Conservation (phyloP, 2,113 vertebrate species). For the Cnemophilus loriae region DNA sequence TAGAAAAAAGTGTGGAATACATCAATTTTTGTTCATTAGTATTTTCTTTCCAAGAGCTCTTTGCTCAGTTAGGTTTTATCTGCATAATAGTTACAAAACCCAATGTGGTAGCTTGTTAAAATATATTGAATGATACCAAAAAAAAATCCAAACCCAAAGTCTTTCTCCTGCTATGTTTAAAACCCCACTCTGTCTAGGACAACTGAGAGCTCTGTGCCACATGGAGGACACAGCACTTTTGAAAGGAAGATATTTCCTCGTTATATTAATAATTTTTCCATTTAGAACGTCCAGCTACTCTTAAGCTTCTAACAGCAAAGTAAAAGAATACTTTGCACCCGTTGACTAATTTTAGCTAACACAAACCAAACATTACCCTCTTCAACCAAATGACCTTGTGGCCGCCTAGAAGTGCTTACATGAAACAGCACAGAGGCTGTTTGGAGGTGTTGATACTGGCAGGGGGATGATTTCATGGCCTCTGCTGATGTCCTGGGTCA, state of each 20-base stretch:
- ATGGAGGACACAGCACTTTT: neutral
- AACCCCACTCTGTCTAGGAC: neutral
- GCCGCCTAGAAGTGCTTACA: neutral
- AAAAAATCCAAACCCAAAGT: accelerated
- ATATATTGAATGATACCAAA: neutral
- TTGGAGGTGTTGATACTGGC: neutral
- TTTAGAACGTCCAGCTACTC: neutral
- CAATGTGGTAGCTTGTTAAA: neutral
- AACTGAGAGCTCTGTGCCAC: neutral
- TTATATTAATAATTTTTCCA: neutral
- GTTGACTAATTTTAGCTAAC: constrained; percentile 12
- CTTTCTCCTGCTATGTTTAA: neutral
- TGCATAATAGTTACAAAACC: neutral
- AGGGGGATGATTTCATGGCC: neutral
- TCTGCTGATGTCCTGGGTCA: neutral
- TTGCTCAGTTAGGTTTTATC: neutral
- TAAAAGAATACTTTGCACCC: constrained; percentile 17
- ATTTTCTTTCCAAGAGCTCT: neutral
- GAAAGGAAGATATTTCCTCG: neutral
- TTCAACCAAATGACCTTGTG: constrained; percentile 36
- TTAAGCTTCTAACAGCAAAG: neutral
- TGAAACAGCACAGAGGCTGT: neutral
- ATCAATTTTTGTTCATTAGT: neutral
- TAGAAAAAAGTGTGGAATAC: neutral
- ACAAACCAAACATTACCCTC: constrained; percentile 8